Percentiles rank a stretch among this genome's conserved stretches.
phyloP scores from a whole-genome alignment of 2,797 vertebrate genomes.

The Holocentrus rufus region DNA sequence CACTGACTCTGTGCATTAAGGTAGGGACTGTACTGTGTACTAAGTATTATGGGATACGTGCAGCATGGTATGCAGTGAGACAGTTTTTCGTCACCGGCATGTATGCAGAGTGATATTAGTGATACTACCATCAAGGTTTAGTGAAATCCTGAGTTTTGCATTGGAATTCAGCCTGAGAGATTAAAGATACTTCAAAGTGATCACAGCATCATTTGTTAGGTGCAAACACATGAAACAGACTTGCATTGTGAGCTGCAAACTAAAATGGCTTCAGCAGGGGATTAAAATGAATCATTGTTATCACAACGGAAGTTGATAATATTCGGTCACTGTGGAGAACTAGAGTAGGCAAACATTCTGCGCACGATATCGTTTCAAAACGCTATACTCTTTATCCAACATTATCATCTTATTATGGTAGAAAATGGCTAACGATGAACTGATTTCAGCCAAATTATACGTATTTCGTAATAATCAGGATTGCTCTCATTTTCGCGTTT shows the following conservation, averaged over 20 bases:
- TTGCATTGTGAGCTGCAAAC: not conserved
- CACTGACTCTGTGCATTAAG: not conserved
- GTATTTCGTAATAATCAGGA: conserved; percentile 15
- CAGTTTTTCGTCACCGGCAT: conserved; percentile 5
- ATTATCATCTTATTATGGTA: not conserved
- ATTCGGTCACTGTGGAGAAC: not conserved
- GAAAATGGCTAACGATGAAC: not conserved
- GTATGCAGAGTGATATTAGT: conserved; percentile 14
- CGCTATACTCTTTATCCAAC: not conserved
- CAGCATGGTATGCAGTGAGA: not conserved
- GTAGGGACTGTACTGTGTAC: conserved; percentile 1
- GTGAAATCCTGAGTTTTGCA: conserved; percentile 5
- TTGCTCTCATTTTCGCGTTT: conserved; percentile 28
- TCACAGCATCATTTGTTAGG: not conserved
- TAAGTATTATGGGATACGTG: conserved; percentile 10
- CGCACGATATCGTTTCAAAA: conserved; percentile 4
- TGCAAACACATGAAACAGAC: conserved; percentile 1
- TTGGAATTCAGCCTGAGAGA: conserved; percentile 4
- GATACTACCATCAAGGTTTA: not conserved
- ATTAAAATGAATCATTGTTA: conserved; percentile 19
- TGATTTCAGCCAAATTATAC: conserved; percentile 1
- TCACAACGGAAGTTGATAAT: not conserved
- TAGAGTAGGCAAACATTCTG: not conserved
- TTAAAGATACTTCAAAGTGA: conserved; percentile 25
- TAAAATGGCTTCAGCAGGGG: conserved; percentile 50